These are phyloP conservation scores for Xiphophorus maculatus DNA, from an alignment of 2,113 vertebrate genomes.

Conservation along the genomic window DNA sequence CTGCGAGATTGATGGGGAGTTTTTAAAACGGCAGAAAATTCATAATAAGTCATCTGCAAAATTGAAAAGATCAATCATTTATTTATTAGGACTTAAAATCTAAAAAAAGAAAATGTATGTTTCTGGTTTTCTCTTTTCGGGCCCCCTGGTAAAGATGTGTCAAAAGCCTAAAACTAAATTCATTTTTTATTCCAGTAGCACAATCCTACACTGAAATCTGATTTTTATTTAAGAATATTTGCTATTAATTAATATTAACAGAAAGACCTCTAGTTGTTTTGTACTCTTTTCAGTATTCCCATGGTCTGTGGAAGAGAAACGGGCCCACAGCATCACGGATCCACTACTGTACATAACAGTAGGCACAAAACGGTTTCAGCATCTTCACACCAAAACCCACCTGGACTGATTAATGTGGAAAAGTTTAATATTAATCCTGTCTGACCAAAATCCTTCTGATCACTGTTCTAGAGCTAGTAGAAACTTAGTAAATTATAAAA, in stretches of 20 bases:
- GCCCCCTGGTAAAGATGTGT: neutral
- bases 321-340: neutral
- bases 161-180: neutral
- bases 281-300: neutral
- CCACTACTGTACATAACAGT: neutral
- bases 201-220: neutral
- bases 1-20: neutral
- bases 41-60: neutral
- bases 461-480: neutral
- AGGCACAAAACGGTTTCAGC: neutral
- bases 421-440: neutral
- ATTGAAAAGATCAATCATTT: neutral
- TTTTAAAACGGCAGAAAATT: neutral
- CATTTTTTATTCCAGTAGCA: neutral
- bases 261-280: neutral
- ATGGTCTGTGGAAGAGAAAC: too few species aligned
- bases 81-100: neutral
- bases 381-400: neutral
- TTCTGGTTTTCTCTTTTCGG: constrained; percentile 2
- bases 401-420: neutral
- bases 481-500: neutral
- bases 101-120: constrained; percentile 10
- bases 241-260: neutral
- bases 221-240: neutral
- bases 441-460: neutral